These are phyloP conservation scores for Solea solea DNA, from an alignment of 2,113 vertebrate genomes.

Conservation along the genomic window DNA sequence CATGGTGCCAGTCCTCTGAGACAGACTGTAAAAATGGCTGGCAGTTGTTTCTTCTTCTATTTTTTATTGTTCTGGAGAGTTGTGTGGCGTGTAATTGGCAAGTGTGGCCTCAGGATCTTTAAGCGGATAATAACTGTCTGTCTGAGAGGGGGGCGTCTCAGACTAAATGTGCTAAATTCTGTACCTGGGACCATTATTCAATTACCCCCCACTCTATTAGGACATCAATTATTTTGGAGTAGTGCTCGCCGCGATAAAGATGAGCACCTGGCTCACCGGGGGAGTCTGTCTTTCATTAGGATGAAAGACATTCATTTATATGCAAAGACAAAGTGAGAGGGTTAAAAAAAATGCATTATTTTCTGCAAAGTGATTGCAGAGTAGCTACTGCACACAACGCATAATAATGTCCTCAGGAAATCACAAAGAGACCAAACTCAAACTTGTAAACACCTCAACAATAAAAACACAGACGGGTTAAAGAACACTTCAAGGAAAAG, in stretches of 20 bases:
- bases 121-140: conserved; percentile 64
- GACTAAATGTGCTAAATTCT: conserved; percentile 71
- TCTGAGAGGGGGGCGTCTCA: conserved; percentile 48
- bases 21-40: conserved; percentile 49
- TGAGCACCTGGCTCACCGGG: conserved; percentile 4
- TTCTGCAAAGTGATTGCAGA: no score
- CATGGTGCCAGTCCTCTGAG: conserved; percentile 39
- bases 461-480: no score
- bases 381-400: no score
- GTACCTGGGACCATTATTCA: conserved; percentile 71
- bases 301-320: conserved; percentile 11
- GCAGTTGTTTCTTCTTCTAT: conserved; percentile 36
- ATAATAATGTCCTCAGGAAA: no score
- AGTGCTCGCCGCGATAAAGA: conserved; percentile 40
- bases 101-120: conserved; percentile 66
- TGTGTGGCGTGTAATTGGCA: conserved; percentile 66
- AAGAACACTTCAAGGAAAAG: no score
- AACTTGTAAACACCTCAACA: no score
- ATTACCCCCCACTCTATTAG: conserved; percentile 59
- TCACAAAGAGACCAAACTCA: no score
- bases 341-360: not conserved
- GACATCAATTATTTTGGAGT: conserved; percentile 41
- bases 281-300: conserved; percentile 1
- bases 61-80: conserved; percentile 46
- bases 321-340: conserved; percentile 4